phyloP scores from a whole-genome alignment of 2,113 vertebrate species.

The Cinclus mexicanus region DNA sequence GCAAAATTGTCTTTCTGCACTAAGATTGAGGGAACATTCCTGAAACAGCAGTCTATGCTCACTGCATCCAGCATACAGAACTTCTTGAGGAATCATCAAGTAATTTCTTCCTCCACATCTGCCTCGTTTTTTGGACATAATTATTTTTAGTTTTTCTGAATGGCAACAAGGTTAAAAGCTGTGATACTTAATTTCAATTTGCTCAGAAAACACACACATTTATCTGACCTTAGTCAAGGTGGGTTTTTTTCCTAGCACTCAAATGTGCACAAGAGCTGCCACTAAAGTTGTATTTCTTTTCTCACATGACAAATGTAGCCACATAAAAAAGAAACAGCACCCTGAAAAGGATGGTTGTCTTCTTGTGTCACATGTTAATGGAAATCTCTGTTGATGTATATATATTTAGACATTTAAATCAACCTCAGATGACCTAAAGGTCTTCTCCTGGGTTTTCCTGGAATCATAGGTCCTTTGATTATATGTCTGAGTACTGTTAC shows the following conservation, averaged over 20 bases:
- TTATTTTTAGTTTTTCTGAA: background rate
- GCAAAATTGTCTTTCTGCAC: background rate
- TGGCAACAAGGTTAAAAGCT: background rate
- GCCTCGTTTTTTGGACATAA: background rate
- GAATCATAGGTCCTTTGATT: background rate
- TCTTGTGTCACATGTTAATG: background rate
- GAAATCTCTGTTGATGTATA: background rate
- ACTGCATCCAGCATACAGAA: background rate
- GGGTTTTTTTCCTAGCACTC: rapidly evolving
- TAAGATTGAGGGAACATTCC: background rate
- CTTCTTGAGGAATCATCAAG: background rate
- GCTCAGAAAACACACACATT: background rate
- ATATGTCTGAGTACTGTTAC: background rate
- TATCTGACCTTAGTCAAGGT: background rate
- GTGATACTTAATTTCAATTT: background rate
- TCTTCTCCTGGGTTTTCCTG: background rate
- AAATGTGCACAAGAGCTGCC: background rate
- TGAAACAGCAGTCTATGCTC: background rate
- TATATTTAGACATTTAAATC: background rate
- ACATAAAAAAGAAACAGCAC: background rate
- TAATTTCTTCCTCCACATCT: background rate
- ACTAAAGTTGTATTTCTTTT: background rate
- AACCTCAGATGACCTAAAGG: background rate
- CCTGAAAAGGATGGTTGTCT: background rate
- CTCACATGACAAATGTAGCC: background rate